Percentiles rank a stretch among this genome's conserved stretches.
phyloP scores from a whole-genome alignment of 1,140 invertebrate species.

The Luehdorfia chinensis region DNA sequence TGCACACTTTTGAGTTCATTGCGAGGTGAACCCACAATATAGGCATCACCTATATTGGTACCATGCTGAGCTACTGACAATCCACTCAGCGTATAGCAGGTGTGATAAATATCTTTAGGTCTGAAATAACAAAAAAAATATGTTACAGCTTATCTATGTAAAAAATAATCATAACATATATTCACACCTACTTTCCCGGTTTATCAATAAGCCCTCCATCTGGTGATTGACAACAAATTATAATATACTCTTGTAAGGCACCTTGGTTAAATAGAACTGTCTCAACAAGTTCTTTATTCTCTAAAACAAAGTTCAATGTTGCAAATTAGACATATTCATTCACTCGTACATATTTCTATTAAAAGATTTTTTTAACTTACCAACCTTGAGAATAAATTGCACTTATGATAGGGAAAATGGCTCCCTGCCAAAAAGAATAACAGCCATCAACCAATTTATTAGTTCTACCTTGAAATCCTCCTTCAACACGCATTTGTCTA shows the following conservation, averaged over 20 bases:
- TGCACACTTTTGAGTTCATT: constrained; percentile 71
- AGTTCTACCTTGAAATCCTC: constrained; percentile 96
- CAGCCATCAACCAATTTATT: constrained; percentile 99
- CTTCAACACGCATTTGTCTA: constrained; percentile 93
- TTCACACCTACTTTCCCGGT: constrained; percentile 89
- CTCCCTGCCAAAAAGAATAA: constrained; percentile 99
- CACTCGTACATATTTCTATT: not conserved
- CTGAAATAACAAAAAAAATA: constrained; percentile 77
- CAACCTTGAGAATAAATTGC: constrained; percentile 60
- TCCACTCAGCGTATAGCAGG: constrained; percentile 97
- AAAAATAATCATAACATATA: constrained; percentile 4
- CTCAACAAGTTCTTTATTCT: constrained; percentile 64
- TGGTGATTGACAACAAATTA: constrained; percentile 94
- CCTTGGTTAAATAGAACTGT: constrained; percentile 88
- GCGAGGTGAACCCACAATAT: constrained; percentile 51
- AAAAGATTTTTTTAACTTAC: constrained; percentile 35
- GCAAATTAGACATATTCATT: not conserved
- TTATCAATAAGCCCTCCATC: constrained; percentile 97
- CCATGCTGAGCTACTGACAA: constrained; percentile 95
- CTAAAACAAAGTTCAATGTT: constrained; percentile 33
- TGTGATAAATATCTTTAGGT: constrained; percentile 95
- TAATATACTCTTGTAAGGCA: constrained; percentile 96
- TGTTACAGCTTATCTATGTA: not conserved
- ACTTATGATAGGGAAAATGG: constrained; percentile 87
- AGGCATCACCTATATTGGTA: constrained; percentile 73